A percentile compares a stretch with the other conserved stretches of the same genome.
These are phyloP conservation scores for Chrysoperla carnea DNA, from an alignment of 1,140 invertebrate genomes.

Conservation along the genomic window DNA sequence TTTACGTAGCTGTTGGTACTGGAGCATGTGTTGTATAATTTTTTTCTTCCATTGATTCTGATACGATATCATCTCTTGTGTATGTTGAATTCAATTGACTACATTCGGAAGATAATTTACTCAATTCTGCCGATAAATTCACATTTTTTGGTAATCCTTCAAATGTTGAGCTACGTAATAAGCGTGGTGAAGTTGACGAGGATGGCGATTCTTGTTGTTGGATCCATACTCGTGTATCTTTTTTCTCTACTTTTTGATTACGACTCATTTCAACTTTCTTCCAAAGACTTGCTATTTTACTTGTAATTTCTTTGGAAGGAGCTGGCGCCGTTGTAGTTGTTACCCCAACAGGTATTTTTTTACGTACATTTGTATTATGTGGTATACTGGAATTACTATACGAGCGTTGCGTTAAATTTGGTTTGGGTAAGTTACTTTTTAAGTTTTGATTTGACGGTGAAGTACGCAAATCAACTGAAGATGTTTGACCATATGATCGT, in stretches of 20 bases:
- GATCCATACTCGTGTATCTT: conserved; percentile 47
- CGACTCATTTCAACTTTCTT: conserved; percentile 66
- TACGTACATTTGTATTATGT: conserved; percentile 30
- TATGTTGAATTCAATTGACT: too few relatives aligned
- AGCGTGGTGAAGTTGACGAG: conserved; percentile 20
- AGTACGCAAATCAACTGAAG: conserved; percentile 16
- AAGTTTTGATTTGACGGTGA: conserved; percentile 33
- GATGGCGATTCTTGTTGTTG: conserved; percentile 13
- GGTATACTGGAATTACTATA: conserved; percentile 37
- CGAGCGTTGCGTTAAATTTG: conserved; percentile 21
- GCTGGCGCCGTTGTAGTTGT: conserved; percentile 14
- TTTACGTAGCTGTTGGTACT: too few relatives aligned
- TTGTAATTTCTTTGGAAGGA: conserved; percentile 51
- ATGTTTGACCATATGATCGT: conserved; percentile 5
- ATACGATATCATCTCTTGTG: too few relatives aligned
- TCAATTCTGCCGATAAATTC: too few relatives aligned
- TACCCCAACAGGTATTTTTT: conserved; percentile 10
- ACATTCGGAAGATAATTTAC: too few relatives aligned
- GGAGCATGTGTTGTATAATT: too few relatives aligned
- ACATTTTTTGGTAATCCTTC: conserved; percentile 34
- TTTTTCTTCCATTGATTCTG: too few relatives aligned
- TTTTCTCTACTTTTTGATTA: conserved; percentile 32
- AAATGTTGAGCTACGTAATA: conserved; percentile 52
- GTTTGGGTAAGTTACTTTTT: conserved; percentile 13
- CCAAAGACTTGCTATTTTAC: conserved; percentile 79